These are phyloP conservation scores for Tetramorium parvispinum DNA, from an alignment of 1,140 invertebrate species.

Conservation along the genomic window DNA sequence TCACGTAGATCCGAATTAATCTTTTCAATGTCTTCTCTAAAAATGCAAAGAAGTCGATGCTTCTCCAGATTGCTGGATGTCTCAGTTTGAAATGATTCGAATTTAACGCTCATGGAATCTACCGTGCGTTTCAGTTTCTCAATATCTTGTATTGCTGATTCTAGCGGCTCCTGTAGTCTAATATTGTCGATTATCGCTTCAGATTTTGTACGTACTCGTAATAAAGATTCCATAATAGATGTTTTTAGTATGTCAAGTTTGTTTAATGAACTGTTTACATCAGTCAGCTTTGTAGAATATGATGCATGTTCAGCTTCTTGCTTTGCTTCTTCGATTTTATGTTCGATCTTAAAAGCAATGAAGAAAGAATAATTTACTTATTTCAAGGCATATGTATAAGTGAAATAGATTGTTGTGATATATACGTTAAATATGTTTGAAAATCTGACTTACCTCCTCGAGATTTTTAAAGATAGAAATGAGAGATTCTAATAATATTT, in stretches of 20 bases:
- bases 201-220: conserved; percentile 87
- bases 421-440: conserved; percentile 33
- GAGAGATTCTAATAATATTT: conserved; percentile 90
- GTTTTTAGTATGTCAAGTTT: conserved; percentile 87
- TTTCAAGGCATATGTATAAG: neutral
- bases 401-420: neutral
- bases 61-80: conserved; percentile 88
- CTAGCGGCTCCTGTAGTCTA: conserved; percentile 89
- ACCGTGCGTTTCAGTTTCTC: conserved; percentile 89
- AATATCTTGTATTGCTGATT: conserved; percentile 89
- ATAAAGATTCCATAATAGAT: conserved; percentile 87
- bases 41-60: conserved; percentile 89
- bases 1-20: conserved; percentile 88
- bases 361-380: neutral
- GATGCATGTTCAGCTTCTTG: conserved; percentile 13
- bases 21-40: conserved; percentile 90
- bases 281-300: conserved; percentile 17
- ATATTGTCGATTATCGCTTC: conserved; percentile 89
- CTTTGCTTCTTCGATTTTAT: conserved; percentile 74
- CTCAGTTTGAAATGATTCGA: conserved; percentile 88
- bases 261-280: conserved; percentile 39
- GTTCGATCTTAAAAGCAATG: conserved; percentile 74
- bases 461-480: conserved; percentile 90
- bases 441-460: conserved; percentile 86
- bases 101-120: conserved; percentile 85